Percentiles rank a stretch among this genome's conserved stretches.
Evolutionary conservation across 2,797 vertebrate genomes (phyloP).

Genomic region (Chaunax sp.): DNA sequence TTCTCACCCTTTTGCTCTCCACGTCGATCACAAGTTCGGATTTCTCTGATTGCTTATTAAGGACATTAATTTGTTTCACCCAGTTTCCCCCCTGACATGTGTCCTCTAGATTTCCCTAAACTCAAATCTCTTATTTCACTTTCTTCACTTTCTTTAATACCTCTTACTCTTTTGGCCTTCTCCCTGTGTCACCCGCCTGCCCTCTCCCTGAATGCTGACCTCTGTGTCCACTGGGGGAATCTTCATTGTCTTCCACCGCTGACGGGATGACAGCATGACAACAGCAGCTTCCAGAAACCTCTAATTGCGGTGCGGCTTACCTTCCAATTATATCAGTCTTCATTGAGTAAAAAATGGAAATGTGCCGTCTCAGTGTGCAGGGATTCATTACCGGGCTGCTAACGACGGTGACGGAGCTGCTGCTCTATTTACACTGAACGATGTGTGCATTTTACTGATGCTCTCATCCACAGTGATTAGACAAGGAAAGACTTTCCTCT

Average conservation of each 20-base stretch:
- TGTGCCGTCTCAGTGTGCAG: background rate
- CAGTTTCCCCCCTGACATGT: conserved; percentile 6
- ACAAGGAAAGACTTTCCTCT: background rate
- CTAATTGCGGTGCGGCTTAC: conserved; percentile 29
- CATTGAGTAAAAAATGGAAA: conserved; percentile 26
- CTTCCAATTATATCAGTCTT: conserved; percentile 39
- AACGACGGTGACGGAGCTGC: background rate
- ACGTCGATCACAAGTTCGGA: conserved; percentile 37
- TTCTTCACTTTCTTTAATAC: conserved; percentile 28
- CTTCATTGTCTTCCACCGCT: conserved; percentile 36
- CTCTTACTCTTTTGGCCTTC: conserved; percentile 1
- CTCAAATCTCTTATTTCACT: conserved; percentile 38
- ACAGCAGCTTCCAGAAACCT: conserved; percentile 11
- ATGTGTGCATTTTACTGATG: background rate
- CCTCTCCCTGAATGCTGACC: conserved; percentile 41
- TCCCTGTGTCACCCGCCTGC: background rate
- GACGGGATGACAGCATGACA: conserved; percentile 51
- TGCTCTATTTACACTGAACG: conserved; percentile 3
- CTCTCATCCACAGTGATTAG: background rate
- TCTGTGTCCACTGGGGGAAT: conserved; percentile 26
- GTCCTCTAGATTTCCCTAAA: conserved; percentile 2
- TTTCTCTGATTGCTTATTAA: conserved; percentile 68
- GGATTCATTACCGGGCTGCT: conserved; percentile 27
- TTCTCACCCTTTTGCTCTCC: conserved; percentile 18
- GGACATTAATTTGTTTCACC: conserved; percentile 54